These are phyloP conservation scores for Aplochiton taeniatus DNA, from an alignment of 2,797 vertebrate genomes.

Conservation along the genomic window DNA sequence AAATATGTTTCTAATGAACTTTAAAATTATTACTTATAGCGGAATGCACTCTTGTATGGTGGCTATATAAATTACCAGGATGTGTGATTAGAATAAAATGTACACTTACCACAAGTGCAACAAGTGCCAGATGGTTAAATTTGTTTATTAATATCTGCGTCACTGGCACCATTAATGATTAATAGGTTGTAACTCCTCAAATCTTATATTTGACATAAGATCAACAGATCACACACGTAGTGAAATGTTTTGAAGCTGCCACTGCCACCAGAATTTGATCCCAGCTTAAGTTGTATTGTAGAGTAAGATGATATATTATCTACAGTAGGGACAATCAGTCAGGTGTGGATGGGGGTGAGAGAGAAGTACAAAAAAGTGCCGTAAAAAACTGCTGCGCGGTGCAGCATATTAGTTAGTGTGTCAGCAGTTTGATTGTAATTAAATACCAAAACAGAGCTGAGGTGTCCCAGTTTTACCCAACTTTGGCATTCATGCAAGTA, in stretches of 20 bases:
- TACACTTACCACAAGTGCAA: background rate
- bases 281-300: background rate
- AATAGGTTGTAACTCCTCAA: too few relatives aligned
- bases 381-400: constrained; percentile 43
- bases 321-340: constrained; percentile 13
- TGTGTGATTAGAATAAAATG: background rate
- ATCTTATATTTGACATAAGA: too few relatives aligned
- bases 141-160: too few relatives aligned
- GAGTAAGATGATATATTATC: constrained; percentile 25
- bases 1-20: too few relatives aligned
- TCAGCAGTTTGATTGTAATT: constrained; percentile 63
- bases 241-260: too few relatives aligned
- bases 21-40: too few relatives aligned
- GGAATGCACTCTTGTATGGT: too few relatives aligned
- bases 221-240: too few relatives aligned
- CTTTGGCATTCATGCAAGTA: constrained; percentile 38
- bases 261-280: background rate
- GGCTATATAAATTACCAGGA: too few relatives aligned
- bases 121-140: background rate
- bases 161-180: too few relatives aligned
- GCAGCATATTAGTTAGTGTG: constrained; percentile 40
- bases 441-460: constrained; percentile 37
- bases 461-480: constrained; percentile 44
- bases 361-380: constrained; percentile 20
- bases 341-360: constrained; percentile 27